Evolutionary conservation across 2,888 invertebrate species (phyloP).

Genomic region (Cheilosia urbana): DNA sequence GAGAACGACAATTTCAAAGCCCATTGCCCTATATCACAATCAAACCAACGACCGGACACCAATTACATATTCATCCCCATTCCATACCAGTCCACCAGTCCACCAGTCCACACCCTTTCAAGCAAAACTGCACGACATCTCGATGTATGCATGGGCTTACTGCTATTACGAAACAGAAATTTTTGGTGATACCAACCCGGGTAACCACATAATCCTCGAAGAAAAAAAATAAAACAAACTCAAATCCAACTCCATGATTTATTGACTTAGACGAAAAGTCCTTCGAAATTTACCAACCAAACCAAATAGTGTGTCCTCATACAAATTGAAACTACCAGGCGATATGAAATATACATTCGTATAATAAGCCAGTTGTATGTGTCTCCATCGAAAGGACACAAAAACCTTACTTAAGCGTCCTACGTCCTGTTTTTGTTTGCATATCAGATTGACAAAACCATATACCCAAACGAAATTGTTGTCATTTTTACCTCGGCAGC

Average conservation of each 20-base stretch:
- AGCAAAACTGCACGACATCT: background rate
- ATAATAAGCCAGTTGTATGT: slow-evolving; percentile 36
- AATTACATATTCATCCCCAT: slow-evolving; percentile 65
- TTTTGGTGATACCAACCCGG: slow-evolving; percentile 26
- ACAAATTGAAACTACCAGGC: slow-evolving; percentile 63
- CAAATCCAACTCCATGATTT: slow-evolving; percentile 38
- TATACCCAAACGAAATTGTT: slow-evolving; percentile 21
- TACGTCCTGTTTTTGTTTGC: slow-evolving; percentile 32
- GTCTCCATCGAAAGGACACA: slow-evolving; percentile 2
- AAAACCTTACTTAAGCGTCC: slow-evolving; percentile 30
- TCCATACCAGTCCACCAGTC: slow-evolving; percentile 37
- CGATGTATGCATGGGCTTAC: background rate
- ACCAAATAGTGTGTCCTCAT: slow-evolving; percentile 5
- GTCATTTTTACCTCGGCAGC: slow-evolving; percentile 17
- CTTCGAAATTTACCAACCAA: slow-evolving; percentile 29
- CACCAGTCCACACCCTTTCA: too few relatives aligned
- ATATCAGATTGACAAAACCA: slow-evolving; percentile 1
- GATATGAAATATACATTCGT: slow-evolving; percentile 54
- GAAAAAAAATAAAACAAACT: background rate
- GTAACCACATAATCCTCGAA: slow-evolving; percentile 33
- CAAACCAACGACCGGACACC: slow-evolving; percentile 48
- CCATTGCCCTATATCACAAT: slow-evolving; percentile 61
- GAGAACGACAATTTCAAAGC: slow-evolving; percentile 48
- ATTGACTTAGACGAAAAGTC: slow-evolving; percentile 43
- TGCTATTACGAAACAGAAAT: slow-evolving; percentile 31